Base-by-base conservation (phyloP, 2,113 vertebrate species). In the Australoheros scitulus region DNA sequence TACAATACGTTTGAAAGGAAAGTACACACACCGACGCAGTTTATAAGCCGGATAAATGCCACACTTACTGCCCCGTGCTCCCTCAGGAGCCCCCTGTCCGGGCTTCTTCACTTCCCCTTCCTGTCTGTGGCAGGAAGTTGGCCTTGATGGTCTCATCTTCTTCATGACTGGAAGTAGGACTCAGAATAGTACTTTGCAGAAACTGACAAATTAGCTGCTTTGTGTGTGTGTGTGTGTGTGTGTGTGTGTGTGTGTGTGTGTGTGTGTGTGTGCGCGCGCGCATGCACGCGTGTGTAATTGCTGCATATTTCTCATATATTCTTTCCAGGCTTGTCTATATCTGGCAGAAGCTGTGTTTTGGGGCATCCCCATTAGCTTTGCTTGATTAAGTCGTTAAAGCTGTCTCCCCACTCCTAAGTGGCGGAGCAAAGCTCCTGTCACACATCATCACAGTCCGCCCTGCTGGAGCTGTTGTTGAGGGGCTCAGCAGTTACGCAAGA, bases 331-430 rank as follows among this genome's bases (percentile, higher is more conserved):
- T 77, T 20, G 15, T 90, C 80, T 91, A 88, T 91, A 89, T 91
- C 89, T 87, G 88, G 86, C 77, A 34, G 61, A 38, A 64, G 43
- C 68, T 20, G 63, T 84, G 79, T 93, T 92, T 92, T 85, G 77
- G 79, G 77, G 65, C 77, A 65, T 78, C 58, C 80, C 76, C 72
- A 61, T 92, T 90, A 85, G 64, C 82, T 61, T 26, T 17, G 61
- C 82, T 89, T 87, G 88, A 91, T 91, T 90, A 88, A 83, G 64
- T 92, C 87, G 86, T 91, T 91, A 92, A 93, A 93, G 80, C 22
- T 7, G 18, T 86, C 85, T 76, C 26, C 59, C 63, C 79, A 61
- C 79, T 80, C 50, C 72, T 83, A 90, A 91, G 86, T 93, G 91
- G 85, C 84, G 61, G 56, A 82, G 87, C 84, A 91, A 90, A 89